A percentile compares a stretch with the other conserved stretches of the same genome.
These are phyloP conservation scores for Tamandua tetradactyla DNA, from an alignment of 2,797 vertebrate genomes.

Conservation along the genomic window DNA sequence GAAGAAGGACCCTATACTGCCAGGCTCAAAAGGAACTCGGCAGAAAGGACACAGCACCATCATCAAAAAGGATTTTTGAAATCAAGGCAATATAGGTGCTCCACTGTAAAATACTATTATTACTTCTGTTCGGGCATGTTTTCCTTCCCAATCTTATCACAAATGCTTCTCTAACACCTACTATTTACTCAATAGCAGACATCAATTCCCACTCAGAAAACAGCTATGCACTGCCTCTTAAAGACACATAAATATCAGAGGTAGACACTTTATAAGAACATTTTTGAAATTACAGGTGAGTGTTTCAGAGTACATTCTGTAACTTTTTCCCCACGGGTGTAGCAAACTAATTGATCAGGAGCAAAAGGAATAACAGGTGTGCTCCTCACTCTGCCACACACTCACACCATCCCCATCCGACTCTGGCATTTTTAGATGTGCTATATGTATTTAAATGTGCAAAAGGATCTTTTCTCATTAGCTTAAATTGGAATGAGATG, in stretches of 20 bases:
- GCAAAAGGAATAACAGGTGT: not conserved
- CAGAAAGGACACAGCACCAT: not conserved
- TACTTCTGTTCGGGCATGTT: not conserved
- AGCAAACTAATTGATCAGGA: not conserved
- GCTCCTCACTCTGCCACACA: not conserved
- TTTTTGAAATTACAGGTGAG: not conserved
- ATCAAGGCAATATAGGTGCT: not conserved
- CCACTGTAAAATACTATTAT: not conserved
- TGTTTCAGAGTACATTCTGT: not conserved
- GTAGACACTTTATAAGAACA: not conserved
- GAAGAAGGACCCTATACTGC: not conserved
- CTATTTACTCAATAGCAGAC: constrained; percentile 52
- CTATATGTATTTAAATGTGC: not conserved
- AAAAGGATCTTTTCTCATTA: constrained; percentile 62
- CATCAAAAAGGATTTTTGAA: not conserved
- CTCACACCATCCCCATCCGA: not conserved
- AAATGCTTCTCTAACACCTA: constrained; percentile 15
- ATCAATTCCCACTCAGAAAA: constrained; percentile 46
- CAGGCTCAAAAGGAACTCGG: not conserved
- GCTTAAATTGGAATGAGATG: constrained; percentile 59
- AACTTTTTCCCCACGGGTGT: not conserved
- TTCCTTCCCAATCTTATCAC: constrained; percentile 20
- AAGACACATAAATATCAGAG: not conserved
- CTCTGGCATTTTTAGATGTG: not conserved
- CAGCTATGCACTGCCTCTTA: not conserved